These are phyloP conservation scores for Ectropis crepuscularia DNA, from an alignment of 2,888 invertebrate genomes.

Conservation along the genomic window DNA sequence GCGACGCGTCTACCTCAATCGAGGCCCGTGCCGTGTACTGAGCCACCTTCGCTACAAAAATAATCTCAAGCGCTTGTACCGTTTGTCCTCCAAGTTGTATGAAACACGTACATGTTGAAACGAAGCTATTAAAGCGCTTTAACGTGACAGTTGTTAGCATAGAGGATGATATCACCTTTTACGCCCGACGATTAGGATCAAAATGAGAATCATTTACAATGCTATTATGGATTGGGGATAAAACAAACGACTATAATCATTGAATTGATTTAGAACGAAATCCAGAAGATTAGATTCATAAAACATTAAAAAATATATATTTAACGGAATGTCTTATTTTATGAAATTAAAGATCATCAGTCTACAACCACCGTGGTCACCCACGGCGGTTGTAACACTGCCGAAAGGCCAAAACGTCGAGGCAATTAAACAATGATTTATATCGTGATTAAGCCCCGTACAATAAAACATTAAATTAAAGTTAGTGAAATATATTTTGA, in stretches of 20 bases:
- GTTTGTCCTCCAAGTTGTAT: conserved; percentile 34
- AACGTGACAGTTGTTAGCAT: conserved; percentile 26
- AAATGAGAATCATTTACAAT: conserved; percentile 14
- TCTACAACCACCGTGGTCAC: no score
- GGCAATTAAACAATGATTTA: no score
- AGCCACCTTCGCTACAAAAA: conserved; percentile 52
- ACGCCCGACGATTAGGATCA: conserved; percentile 23
- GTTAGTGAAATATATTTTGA: no score
- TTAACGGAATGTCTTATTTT: no score
- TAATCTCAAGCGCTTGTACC: conserved; percentile 58
- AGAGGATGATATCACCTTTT: conserved; percentile 29
- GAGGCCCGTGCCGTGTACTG: conserved; percentile 68
- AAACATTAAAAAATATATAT: no score
- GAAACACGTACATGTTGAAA: conserved; percentile 31
- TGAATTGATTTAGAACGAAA: not conserved
- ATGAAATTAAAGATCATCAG: no score
- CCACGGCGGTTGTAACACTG: no score
- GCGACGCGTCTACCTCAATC: conserved; percentile 62
- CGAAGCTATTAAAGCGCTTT: conserved; percentile 50
- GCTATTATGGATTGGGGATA: conserved; percentile 6
- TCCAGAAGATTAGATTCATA: no score
- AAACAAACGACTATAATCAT: conserved; percentile 29
- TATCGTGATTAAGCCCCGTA: no score
- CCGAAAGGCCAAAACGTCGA: no score
- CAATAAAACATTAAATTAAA: no score